These are phyloP conservation scores for Leptinotarsa haldemani DNA, from an alignment of 2,888 invertebrate genomes.

Conservation along the genomic window DNA sequence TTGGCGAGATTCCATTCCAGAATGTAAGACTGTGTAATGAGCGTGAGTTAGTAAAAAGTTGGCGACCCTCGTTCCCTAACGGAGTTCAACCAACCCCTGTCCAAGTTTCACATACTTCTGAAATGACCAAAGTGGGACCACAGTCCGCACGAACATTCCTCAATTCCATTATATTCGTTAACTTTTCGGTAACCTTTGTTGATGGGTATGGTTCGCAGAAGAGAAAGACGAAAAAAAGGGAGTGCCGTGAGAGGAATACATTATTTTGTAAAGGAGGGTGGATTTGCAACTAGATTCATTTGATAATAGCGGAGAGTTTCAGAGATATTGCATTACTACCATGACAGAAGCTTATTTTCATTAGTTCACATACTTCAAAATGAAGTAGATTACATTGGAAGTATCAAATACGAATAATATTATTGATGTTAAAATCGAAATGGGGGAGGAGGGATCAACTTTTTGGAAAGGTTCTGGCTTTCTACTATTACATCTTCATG, in stretches of 20 bases:
- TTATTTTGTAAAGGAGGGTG: not conserved
- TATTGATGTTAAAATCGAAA: too few relatives aligned
- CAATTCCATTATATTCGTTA: constrained; percentile 34
- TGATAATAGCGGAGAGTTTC: not conserved
- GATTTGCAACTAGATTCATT: not conserved
- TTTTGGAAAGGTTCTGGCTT: too few relatives aligned
- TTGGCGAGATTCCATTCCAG: constrained; percentile 14
- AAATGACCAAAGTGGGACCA: constrained; percentile 31
- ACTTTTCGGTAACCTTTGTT: constrained; percentile 17
- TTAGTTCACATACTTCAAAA: too few relatives aligned
- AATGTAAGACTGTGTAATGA: constrained; percentile 43
- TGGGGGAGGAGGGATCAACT: too few relatives aligned
- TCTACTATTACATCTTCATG: too few relatives aligned
- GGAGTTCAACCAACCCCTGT: constrained; percentile 39
- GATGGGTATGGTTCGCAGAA: constrained; percentile 1
- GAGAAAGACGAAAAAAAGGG: not conserved
- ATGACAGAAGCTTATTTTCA: too few relatives aligned
- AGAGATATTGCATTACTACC: not conserved
- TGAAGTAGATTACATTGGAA: too few relatives aligned
- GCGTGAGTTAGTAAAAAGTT: constrained; percentile 45
- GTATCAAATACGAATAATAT: too few relatives aligned
- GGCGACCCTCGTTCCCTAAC: constrained; percentile 44
- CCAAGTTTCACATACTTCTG: constrained; percentile 49
- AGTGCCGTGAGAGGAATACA: not conserved
- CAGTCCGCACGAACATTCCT: constrained; percentile 48